Conservation (phyloP, 2,888 invertebrate species). For the Drosophila mettleri region DNA sequence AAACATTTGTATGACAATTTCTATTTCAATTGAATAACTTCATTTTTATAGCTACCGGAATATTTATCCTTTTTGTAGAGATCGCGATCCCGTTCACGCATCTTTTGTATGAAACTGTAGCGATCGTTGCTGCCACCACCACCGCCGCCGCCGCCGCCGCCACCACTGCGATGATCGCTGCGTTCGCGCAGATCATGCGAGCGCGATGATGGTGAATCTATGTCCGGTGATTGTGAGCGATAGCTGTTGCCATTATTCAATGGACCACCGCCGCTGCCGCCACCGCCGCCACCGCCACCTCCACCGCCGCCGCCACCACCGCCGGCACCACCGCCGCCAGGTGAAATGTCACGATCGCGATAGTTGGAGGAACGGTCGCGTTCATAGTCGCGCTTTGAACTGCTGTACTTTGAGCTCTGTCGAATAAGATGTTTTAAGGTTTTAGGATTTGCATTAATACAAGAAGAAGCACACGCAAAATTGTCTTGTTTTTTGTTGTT, state of each 20-base stretch:
- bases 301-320: conserved; percentile 61
- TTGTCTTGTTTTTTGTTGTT: conserved; percentile 1
- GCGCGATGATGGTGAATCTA: conserved; percentile 88
- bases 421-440: conserved; percentile 23
- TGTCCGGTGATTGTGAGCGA: conserved; percentile 90
- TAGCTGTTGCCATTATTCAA: conserved; percentile 89
- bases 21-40: too few relatives aligned
- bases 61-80: conserved; percentile 96
- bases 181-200: conserved; percentile 84
- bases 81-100: conserved; percentile 90
- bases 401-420: conserved; percentile 92
- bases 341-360: conserved; percentile 85
- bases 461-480: neutral
- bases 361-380: conserved; percentile 85
- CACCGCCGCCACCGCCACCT: conserved; percentile 70
- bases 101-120: conserved; percentile 85
- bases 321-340: conserved; percentile 75
- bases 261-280: conserved; percentile 75
- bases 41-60: conserved; percentile 87
- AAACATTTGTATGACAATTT: neutral
- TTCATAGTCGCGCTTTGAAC: conserved; percentile 90
- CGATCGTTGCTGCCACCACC: conserved; percentile 86
- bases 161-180: conserved; percentile 77
- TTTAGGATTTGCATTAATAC: conserved; percentile 21
- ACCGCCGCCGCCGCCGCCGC: conserved; percentile 60